A percentile compares a stretch with the other conserved stretches of the same genome.
phyloP scores from a whole-genome alignment of 2,797 vertebrate genomes.

The Lophotriccus pileatus region DNA sequence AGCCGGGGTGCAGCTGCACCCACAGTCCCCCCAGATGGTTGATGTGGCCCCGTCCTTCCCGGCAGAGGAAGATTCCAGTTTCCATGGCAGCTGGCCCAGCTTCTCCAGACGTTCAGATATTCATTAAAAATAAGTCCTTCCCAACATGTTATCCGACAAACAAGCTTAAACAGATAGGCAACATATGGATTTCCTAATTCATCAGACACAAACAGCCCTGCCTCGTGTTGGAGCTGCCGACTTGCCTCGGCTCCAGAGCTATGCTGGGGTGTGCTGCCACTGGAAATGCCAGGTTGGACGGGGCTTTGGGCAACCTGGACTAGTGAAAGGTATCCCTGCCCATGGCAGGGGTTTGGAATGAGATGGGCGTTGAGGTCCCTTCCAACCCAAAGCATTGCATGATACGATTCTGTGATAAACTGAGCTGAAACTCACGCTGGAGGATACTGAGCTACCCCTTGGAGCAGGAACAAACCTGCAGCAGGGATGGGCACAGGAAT shows the following conservation, averaged over 20 bases:
- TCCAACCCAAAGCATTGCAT: not conserved
- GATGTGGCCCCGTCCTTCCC: rapidly evolving
- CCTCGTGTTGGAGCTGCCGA: not conserved
- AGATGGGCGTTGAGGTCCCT: not conserved
- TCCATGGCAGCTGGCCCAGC: constrained; percentile 38
- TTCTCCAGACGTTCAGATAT: not conserved
- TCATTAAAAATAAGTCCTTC: constrained; percentile 40
- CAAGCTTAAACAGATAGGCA: constrained; percentile 10
- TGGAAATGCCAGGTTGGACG: not conserved
- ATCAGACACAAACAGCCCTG: not conserved
- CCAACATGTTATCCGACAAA: constrained; percentile 25
- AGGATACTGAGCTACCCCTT: not conserved
- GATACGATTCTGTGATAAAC: not conserved
- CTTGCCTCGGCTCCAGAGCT: rapidly evolving
- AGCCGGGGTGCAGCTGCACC: not conserved
- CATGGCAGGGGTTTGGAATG: not conserved
- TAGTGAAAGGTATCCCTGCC: not conserved
- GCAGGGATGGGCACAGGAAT: not conserved
- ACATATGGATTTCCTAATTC: constrained; percentile 44
- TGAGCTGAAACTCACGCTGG: rapidly evolving
- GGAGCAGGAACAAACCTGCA: not conserved
- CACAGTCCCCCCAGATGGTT: not conserved
- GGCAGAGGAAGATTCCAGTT: not conserved
- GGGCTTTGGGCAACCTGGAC: not conserved
- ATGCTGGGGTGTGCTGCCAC: rapidly evolving